These are phyloP conservation scores for Hirudinaria manillensis DNA, from an alignment of 2,888 invertebrate genomes.

Conservation along the genomic window DNA sequence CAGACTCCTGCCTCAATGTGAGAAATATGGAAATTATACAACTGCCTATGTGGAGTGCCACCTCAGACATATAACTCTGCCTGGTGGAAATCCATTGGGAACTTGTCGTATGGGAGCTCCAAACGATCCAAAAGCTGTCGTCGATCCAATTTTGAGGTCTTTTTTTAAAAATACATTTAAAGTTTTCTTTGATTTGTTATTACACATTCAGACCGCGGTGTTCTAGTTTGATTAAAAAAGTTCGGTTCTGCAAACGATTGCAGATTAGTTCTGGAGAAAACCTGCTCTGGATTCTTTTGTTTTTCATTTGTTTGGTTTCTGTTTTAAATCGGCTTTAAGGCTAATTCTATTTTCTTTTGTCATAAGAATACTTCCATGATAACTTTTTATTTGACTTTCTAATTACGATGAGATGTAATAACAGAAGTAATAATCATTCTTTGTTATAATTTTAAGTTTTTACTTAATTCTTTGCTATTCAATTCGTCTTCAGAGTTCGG, in stretches of 20 bases:
- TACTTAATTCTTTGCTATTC: background rate
- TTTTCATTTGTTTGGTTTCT: too few relatives aligned
- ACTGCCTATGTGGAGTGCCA: conserved; percentile 43
- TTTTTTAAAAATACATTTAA: background rate
- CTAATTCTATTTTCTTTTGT: too few relatives aligned
- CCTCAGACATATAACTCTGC: conserved; percentile 46
- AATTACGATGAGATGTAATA: too few relatives aligned
- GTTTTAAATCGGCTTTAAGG: too few relatives aligned
- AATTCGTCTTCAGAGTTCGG: conserved; percentile 38
- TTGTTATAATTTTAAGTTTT: too few relatives aligned
- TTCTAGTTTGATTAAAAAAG: too few relatives aligned
- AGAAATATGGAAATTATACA: conserved; percentile 40
- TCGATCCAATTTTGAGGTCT: conserved; percentile 60
- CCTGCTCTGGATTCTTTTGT: too few relatives aligned
- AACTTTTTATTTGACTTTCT: too few relatives aligned
- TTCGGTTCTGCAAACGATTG: too few relatives aligned
- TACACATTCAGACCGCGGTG: background rate
- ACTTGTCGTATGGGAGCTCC: conserved; percentile 66
- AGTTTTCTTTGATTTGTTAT: background rate
- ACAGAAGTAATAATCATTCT: too few relatives aligned
- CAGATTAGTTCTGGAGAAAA: too few relatives aligned
- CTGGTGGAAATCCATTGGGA: conserved; percentile 72
- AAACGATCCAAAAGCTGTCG: conserved; percentile 59
- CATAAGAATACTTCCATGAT: too few relatives aligned
- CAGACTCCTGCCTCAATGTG: conserved; percentile 42